phyloP scores from a whole-genome alignment of 1,140 invertebrate genomes.

The Lordiphosa stackelbergi region DNA sequence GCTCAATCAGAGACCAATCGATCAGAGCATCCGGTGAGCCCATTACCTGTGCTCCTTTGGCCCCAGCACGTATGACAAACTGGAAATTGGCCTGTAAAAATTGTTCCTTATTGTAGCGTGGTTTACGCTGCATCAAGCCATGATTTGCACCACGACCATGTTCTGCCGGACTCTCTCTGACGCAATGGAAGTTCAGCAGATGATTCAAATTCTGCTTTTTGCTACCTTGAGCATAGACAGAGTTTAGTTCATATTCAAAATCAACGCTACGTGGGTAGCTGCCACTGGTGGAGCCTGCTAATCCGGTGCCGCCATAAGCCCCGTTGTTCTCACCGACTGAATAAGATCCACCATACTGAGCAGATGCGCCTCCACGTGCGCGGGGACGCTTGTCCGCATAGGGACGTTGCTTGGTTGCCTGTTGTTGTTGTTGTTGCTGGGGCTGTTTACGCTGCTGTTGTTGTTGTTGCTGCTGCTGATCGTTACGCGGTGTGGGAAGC shows the following conservation, averaged over 20 bases:
- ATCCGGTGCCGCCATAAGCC: slow-evolving; percentile 59
- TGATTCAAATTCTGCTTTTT: slow-evolving; percentile 95
- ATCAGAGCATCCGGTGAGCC: slow-evolving; percentile 90
- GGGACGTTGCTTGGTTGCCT: slow-evolving; percentile 54
- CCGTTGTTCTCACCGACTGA: slow-evolving; percentile 40
- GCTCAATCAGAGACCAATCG: slow-evolving; percentile 94
- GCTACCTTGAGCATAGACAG: slow-evolving; percentile 87
- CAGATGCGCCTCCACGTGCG: slow-evolving; percentile 36
- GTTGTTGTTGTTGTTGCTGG: slow-evolving; percentile 42
- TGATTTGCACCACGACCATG: slow-evolving; percentile 77
- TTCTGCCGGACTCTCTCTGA: slow-evolving; percentile 78
- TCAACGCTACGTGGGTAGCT: slow-evolving; percentile 59
- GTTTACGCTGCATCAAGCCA: slow-evolving; percentile 65
- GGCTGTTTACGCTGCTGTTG: slow-evolving; percentile 37
- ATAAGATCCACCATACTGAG: slow-evolving; percentile 15
- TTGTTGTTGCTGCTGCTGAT: slow-evolving; percentile 41
- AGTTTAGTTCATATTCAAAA: slow-evolving; percentile 86
- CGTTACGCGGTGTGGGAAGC: slow-evolving; percentile 56
- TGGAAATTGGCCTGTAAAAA: slow-evolving; percentile 97
- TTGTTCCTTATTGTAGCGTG: slow-evolving; percentile 91
- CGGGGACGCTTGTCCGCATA: slow-evolving; percentile 75
- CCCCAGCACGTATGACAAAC: slow-evolving; percentile 90
- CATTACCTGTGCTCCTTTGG: slow-evolving; percentile 82
- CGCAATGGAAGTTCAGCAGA: slow-evolving; percentile 92
- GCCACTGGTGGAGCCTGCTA: slow-evolving; percentile 29